Conservation (phyloP, 2,113 vertebrate genomes). For the Corythaeola cristata region DNA sequence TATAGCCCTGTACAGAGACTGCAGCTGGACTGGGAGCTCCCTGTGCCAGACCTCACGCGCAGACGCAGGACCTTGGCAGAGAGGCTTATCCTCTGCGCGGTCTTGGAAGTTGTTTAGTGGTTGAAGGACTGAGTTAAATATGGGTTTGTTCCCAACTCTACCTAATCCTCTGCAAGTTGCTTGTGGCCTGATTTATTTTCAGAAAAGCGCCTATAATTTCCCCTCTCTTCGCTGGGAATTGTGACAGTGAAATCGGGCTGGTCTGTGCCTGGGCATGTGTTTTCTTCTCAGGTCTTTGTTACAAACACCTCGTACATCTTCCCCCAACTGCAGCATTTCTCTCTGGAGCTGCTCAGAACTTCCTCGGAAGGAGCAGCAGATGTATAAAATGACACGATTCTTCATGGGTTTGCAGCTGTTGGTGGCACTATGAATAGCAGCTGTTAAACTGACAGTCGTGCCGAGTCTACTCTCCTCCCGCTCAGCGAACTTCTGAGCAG, state of each 20-base stretch:
- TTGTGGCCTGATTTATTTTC: not conserved
- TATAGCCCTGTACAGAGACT: not conserved
- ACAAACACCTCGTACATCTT: not conserved
- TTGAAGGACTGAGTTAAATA: not conserved
- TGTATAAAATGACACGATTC: slow-evolving; percentile 28
- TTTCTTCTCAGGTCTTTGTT: not conserved
- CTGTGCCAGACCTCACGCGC: not conserved
- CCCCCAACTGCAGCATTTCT: not conserved
- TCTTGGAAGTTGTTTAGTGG: not conserved
- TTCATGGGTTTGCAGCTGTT: slow-evolving; percentile 44
- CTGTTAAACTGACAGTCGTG: not conserved
- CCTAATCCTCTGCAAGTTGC: not conserved
- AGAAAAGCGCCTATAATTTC: not conserved
- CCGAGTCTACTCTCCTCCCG: not conserved
- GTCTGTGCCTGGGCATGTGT: not conserved
- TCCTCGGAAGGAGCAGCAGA: not conserved
- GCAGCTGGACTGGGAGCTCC: not conserved
- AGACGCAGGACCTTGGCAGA: not conserved
- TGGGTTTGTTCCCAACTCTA: not conserved
- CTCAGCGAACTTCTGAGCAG: slow-evolving; percentile 21
- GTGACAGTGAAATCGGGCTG: not conserved
- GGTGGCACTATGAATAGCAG: slow-evolving; percentile 38
- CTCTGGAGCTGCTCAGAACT: not conserved
- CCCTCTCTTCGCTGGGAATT: not conserved
- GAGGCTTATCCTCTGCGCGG: not conserved